phyloP scores from a whole-genome alignment of 2,888 invertebrate species.

The Frankliniella intonsa region DNA sequence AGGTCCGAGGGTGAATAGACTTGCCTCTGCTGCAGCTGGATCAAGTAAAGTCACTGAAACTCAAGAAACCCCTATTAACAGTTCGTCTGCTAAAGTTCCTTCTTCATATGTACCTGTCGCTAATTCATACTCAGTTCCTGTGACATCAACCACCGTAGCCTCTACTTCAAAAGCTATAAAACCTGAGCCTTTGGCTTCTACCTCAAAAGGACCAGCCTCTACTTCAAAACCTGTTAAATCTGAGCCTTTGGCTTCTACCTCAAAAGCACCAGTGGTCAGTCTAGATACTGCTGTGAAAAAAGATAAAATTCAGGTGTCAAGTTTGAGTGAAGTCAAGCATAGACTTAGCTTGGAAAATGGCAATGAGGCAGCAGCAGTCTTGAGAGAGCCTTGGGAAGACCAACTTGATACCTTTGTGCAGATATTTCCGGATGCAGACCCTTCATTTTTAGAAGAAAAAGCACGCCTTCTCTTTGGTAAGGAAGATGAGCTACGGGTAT shows the following conservation, averaged over 20 bases:
- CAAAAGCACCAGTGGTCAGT: neutral
- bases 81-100: neutral
- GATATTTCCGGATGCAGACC: constrained; percentile 45
- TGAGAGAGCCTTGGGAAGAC: neutral
- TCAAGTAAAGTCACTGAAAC: neutral
- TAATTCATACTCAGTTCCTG: neutral
- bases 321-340: neutral
- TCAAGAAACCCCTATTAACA: neutral
- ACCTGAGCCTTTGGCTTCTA: neutral
- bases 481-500: constrained; percentile 38
- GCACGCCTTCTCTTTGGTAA: constrained; percentile 36
- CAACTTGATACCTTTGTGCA: neutral
- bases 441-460: constrained; percentile 40
- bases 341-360: neutral
- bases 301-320: neutral
- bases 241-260: neutral
- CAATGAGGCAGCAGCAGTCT: neutral
- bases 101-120: neutral
- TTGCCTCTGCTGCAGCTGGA: neutral
- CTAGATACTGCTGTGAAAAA: neutral
- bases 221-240: neutral
- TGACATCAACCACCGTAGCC: neutral
- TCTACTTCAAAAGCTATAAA: neutral
- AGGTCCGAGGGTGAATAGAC: neutral
- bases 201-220: neutral